phyloP scores from a whole-genome alignment of 64 coral and sea anemone genomes.

The Stichodactyla mertensii region DNA sequence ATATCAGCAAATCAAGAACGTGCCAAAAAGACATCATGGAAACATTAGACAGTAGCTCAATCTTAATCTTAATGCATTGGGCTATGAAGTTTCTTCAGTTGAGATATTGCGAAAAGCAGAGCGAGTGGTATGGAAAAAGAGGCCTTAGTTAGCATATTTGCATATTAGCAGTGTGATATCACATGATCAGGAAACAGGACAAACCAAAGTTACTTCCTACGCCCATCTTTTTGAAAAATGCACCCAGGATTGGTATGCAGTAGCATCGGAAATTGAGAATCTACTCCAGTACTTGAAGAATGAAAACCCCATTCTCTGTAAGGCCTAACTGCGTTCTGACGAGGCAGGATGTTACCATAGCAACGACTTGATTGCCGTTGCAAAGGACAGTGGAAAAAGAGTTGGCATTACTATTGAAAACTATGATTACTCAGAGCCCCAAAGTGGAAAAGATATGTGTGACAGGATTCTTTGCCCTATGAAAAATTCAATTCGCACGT shows the following conservation, averaged over 20 bases:
- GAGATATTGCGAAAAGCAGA: not conserved
- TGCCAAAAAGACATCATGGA: constrained; percentile 17
- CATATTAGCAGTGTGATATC: not conserved
- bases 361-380: too few relatives aligned
- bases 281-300: not conserved
- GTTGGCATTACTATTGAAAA: not conserved
- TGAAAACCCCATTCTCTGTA: not conserved
- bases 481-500: constrained; percentile 21
- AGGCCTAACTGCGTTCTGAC: constrained; percentile 12
- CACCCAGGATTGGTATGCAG: constrained; percentile 7
- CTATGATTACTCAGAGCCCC: constrained; percentile 44
- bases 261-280: constrained; percentile 16
- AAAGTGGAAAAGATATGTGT: constrained; percentile 48
- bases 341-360: not conserved
- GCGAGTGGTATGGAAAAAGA: not conserved
- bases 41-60: not conserved
- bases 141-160: constrained; percentile 13
- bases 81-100: not conserved
- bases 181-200: not conserved
- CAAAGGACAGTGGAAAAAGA: too few relatives aligned
- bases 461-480: constrained; percentile 51
- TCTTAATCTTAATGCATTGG: not conserved
- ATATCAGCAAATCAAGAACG: constrained; percentile 4
- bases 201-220: not conserved
- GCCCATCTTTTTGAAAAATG: not conserved